These are phyloP conservation scores for Tonatia bakeri DNA, from an alignment of 2,113 vertebrate genomes.

Conservation along the genomic window DNA sequence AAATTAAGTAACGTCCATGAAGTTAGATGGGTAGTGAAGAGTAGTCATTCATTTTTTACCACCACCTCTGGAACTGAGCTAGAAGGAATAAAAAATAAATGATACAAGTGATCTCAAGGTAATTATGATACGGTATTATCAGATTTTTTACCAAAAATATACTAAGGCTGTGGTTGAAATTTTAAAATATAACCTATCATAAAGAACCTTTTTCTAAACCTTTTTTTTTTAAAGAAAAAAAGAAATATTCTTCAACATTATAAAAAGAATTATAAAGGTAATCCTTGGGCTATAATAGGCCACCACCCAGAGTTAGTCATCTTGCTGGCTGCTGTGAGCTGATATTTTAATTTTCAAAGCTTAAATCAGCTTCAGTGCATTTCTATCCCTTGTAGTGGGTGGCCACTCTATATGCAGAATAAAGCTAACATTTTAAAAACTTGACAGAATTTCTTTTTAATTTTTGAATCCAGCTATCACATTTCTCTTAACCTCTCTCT, in stretches of 20 bases:
- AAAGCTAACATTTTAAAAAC: constrained; percentile 6
- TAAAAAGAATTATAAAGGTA: not conserved
- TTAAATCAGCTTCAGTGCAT: constrained; percentile 37
- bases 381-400: constrained; percentile 30
- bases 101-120: not conserved
- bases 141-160: not conserved
- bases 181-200: constrained; percentile 7
- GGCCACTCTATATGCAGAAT: constrained; percentile 19
- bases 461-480: constrained; percentile 30
- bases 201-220: not conserved
- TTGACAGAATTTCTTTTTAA: constrained; percentile 29
- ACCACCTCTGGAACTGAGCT: not conserved
- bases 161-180: not conserved
- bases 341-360: constrained; percentile 64
- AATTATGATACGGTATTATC: not conserved
- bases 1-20: not conserved
- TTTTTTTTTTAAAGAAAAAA: not conserved
- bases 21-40: not conserved
- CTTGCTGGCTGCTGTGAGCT: not conserved
- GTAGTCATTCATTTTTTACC: not conserved
- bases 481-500: not conserved
- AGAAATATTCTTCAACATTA: not conserved
- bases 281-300: constrained; percentile 26
- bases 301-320: constrained; percentile 28
- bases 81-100: not conserved